phyloP scores from a whole-genome alignment of 2,797 vertebrate species.

The Ambastaia sidthimunki region DNA sequence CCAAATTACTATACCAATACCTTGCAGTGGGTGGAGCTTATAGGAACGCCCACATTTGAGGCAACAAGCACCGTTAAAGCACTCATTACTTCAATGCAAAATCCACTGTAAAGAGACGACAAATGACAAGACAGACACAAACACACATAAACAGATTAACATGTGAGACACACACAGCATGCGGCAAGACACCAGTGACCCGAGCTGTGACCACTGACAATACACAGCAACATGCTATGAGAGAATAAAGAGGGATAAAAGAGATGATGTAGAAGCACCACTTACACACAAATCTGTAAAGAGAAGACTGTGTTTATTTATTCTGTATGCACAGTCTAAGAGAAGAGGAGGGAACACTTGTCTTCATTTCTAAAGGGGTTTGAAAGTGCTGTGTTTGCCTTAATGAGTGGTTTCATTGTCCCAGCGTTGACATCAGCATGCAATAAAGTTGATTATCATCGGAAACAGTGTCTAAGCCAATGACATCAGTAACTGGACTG shows the following conservation, averaged over 20 bases:
- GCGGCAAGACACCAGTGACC: slow-evolving; percentile 49
- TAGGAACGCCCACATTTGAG: slow-evolving; percentile 91
- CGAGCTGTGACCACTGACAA: slow-evolving; percentile 65
- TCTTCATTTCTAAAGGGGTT: slow-evolving; percentile 44
- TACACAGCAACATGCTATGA: too few species aligned
- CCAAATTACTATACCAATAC: slow-evolving; percentile 81
- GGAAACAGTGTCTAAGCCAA: slow-evolving; percentile 36
- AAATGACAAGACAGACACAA: slow-evolving; percentile 73
- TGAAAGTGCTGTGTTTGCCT: slow-evolving; percentile 35
- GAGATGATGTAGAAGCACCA: slow-evolving; percentile 54
- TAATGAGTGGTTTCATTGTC: slow-evolving; percentile 33
- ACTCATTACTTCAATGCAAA: slow-evolving; percentile 94
- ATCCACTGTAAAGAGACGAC: slow-evolving; percentile 88
- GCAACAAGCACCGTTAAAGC: slow-evolving; percentile 89
- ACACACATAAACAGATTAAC: slow-evolving; percentile 57
- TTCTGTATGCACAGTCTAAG: slow-evolving; percentile 10
- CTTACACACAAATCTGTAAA: slow-evolving; percentile 62
- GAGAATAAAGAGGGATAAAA: slow-evolving; percentile 53
- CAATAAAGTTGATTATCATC: slow-evolving; percentile 23
- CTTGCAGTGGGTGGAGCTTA: slow-evolving; percentile 95
- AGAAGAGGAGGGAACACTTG: slow-evolving; percentile 36
- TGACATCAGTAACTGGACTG: slow-evolving; percentile 32
- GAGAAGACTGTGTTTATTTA: slow-evolving; percentile 31
- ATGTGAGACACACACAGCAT: slow-evolving; percentile 60
- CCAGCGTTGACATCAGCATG: slow-evolving; percentile 24